Base-by-base conservation (phyloP, 92 coral and sea anemone species). In the Anthopleura xanthogrammica region DNA sequence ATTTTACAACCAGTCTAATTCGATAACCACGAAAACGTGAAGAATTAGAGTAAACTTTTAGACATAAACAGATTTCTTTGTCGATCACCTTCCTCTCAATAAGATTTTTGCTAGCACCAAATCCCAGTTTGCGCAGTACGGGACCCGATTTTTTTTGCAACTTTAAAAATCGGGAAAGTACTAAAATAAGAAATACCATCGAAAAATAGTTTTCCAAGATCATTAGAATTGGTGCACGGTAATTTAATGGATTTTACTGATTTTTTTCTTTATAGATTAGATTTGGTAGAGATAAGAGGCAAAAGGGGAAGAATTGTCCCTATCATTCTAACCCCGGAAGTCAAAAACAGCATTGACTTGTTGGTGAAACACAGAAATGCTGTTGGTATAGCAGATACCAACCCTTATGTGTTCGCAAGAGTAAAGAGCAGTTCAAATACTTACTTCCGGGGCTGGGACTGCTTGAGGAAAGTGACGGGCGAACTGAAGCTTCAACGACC, bases 271-370 rank as follows among this genome's bases (percentile, higher is more conserved):
- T 50, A 50, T 50, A 79, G 82, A 12, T 55, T 79, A 43, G 82
- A 79, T 41, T 58, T 79, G 52, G 82, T 79, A 1, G 82, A 79
- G 41, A 79, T 79, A 58, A 17, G 24, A 17, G 82, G 82, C n/a
- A 79, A 55, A 12, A 50, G 72, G 54, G 82, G 50, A 42, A 79
- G 62, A 24, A 79, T 39, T 36, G 71, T 79, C 20, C 82, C 82
- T 2, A 20, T 79, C 4, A 22, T 41, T 22, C 20, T 77, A 1
- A 65, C 72, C 4, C 72, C 41, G 3, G 72, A 65, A 4, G 7
- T 9, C 14, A 65, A 65, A 65, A 65, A 9, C 9, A 65, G 14
- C 39, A 65, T 65, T 36, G 72, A 65, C 12, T 22, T 65, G 36
- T 36, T 65, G 11, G 20, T 65, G 20, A 65, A 36, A 5, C 5